A percentile compares a stretch with the other conserved stretches of the same genome.
Conservation (phyloP, 2,797 vertebrate genomes). For the Poecilia velifera region DNA sequence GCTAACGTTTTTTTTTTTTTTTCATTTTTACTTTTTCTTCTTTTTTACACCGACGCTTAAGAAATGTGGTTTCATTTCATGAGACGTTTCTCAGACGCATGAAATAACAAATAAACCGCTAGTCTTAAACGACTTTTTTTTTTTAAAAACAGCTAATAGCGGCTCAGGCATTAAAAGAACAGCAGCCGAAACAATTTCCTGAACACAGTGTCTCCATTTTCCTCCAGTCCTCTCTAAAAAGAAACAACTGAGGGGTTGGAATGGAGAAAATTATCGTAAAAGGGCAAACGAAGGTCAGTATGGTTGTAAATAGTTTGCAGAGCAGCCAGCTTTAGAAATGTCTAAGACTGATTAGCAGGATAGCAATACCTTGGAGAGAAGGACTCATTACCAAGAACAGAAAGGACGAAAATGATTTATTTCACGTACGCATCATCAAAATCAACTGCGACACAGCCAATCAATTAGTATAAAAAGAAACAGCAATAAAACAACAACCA, state of each 20-base stretch:
- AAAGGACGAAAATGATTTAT: not conserved
- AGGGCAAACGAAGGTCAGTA: constrained; percentile 2
- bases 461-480: not conserved
- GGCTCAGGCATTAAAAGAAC: not conserved
- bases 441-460: not conserved
- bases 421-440: not conserved
- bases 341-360: not conserved
- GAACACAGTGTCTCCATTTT: not conserved
- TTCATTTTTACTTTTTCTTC: not conserved
- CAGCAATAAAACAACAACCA: not conserved
- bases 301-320: constrained; percentile 3
- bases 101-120: not conserved
- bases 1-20: not conserved
- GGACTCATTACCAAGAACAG: not conserved
- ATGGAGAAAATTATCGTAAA: constrained; percentile 2
- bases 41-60: not conserved
- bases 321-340: not conserved
- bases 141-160: not conserved
- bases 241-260: not conserved
- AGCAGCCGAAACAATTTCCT: not conserved
- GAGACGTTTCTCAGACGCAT: not conserved
- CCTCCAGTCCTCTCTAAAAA: not conserved
- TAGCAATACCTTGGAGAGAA: not conserved
- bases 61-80: not conserved
- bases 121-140: not conserved